Evolutionary conservation across 2,113 vertebrate genomes (phyloP).

Genomic region (Pedetes capensis): DNA sequence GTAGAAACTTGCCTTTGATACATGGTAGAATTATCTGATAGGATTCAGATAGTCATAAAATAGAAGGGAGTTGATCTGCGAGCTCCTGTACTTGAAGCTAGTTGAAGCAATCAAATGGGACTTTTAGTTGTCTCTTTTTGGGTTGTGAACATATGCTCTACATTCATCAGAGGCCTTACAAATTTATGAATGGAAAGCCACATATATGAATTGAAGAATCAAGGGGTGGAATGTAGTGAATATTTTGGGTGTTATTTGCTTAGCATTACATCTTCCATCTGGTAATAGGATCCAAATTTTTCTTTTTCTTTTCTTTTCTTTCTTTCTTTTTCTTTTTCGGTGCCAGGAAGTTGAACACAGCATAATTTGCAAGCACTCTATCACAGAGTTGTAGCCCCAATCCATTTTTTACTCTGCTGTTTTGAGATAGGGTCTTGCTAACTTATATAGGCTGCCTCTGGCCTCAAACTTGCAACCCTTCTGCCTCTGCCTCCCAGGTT

Average conservation of each 20-base stretch:
- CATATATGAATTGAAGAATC: background rate
- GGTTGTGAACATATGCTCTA: background rate
- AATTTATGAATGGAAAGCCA: background rate
- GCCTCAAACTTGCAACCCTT: no score
- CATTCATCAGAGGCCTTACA: background rate
- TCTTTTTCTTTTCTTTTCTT: background rate
- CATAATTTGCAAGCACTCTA: no score
- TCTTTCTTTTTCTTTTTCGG: background rate
- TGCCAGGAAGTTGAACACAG: no score
- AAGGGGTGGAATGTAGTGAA: background rate
- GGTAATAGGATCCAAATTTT: background rate
- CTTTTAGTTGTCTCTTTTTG: background rate
- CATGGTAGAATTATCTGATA: background rate
- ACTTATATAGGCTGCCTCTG: no score
- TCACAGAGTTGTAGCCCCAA: no score
- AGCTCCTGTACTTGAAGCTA: background rate
- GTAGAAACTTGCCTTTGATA: background rate
- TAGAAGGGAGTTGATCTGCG: background rate
- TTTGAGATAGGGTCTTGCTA: no score
- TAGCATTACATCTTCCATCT: background rate
- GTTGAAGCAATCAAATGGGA: background rate
- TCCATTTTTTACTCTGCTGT: no score
- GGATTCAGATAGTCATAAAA: background rate
- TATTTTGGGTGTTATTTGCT: background rate
- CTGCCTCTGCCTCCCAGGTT: no score